Base-by-base conservation (phyloP, 2,113 vertebrate genomes). In the Balaeniceps rex region DNA sequence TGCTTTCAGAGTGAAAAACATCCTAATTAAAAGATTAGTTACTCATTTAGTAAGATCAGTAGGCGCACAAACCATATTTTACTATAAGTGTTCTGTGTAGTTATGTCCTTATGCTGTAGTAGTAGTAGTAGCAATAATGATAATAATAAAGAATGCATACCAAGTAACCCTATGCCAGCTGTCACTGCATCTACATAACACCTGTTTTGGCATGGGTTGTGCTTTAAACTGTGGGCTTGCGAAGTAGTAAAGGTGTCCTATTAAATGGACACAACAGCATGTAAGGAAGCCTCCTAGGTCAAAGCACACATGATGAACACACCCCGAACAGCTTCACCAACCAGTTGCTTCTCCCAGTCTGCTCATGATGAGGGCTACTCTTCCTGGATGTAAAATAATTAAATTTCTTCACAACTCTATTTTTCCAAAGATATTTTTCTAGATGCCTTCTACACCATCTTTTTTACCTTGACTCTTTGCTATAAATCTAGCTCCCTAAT, bases 131-230 rank as follows among this genome's bases (percentile, higher is more conserved):
- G 28, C 16, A 55, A 55, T 31, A 33, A 58, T 34, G 23, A 34
- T 28, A 25, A 25, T 68, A 28, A 44, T 22, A 10, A 21, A 23
- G 47, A 57, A 6, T 60, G n/a, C 49, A 83, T 14, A 66, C 3
- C 7, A 76, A 42, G 18, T 60, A 86, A 90, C n/a, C 7, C 9
- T 29, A 57, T 17, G 29, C 11, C 51, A 94, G 31, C 29, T 83
- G 29, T 76, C 64, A 65, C 19, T 76, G 52, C 24, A n/a, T 24
- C 42, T 71, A 28, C 0, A 0, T 15, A 47, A 63, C 23, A 52
- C 1, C 11, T 58, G 19, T 36, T 87, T 36, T 54, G n/a, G 25
- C 13, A 74, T 0, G 0, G n/a, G 11, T 34, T 70, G 13, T 14
- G 10, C 51, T 78, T 52, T 70, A 46, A 91, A 86, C 28, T 46